phyloP scores from a whole-genome alignment of 1,140 invertebrate species.

The Musca vetustissima region DNA sequence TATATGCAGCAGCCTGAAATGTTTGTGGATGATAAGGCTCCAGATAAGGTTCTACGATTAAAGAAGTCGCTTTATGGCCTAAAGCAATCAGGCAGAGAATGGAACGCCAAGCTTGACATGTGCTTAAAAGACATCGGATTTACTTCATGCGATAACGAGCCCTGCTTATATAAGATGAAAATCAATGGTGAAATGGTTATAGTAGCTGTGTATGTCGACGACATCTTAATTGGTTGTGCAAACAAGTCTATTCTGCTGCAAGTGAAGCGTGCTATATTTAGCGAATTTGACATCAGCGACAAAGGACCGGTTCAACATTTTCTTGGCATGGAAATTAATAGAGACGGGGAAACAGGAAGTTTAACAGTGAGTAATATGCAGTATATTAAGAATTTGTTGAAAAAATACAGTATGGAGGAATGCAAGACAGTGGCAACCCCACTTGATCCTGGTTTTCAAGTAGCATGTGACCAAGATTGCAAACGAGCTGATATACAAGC shows the following conservation, averaged over 20 bases:
- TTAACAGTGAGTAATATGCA: constrained; percentile 13
- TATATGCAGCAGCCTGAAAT: no score
- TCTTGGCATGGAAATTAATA: constrained; percentile 45
- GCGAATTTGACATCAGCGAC: constrained; percentile 40
- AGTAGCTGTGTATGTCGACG: constrained; percentile 1
- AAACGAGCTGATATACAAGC: background rate
- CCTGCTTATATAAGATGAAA: constrained; percentile 2
- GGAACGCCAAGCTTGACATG: no score
- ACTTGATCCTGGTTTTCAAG: background rate
- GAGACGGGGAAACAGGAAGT: constrained; percentile 24
- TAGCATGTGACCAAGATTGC: constrained; percentile 8
- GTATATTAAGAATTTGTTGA: background rate
- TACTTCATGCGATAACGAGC: background rate
- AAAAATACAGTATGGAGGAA: constrained; percentile 4
- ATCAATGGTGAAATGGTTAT: background rate
- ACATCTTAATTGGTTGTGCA: constrained; percentile 21
- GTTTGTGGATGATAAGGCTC: no score
- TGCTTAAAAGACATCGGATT: no score
- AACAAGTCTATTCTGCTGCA: constrained; percentile 41
- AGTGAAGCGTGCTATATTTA: background rate
- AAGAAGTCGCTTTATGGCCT: no score
- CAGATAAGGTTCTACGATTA: no score
- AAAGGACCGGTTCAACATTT: constrained; percentile 34
- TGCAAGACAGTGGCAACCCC: background rate
- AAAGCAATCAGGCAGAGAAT: no score